These are phyloP conservation scores for Vanessa atalanta DNA, from an alignment of 1,140 invertebrate genomes.

Conservation along the genomic window DNA sequence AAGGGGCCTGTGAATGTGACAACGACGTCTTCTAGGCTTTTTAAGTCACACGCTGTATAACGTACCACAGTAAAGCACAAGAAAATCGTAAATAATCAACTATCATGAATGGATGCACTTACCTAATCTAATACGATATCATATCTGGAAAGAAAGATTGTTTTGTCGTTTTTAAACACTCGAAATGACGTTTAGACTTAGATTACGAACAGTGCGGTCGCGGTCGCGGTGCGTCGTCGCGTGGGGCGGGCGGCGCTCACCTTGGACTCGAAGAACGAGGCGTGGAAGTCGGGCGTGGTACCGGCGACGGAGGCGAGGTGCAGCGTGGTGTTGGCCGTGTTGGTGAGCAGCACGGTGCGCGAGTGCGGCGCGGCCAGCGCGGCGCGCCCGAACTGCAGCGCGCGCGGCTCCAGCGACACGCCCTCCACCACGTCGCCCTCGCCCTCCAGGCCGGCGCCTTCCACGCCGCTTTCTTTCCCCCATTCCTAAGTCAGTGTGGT, in stretches of 20 bases:
- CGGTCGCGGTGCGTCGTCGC: neutral
- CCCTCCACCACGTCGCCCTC: constrained; percentile 40
- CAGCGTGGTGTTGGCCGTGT: constrained; percentile 66
- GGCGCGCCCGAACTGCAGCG: constrained; percentile 54
- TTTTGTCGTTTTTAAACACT: constrained; percentile 24
- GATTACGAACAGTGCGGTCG: neutral
- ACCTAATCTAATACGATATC: constrained; percentile 28
- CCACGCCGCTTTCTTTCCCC: constrained; percentile 47
- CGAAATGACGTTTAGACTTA: neutral
- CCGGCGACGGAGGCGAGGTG: constrained; percentile 72
- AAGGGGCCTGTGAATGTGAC: neutral
- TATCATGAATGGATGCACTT: constrained; percentile 24
- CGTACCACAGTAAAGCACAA: neutral
- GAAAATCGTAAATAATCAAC: neutral
- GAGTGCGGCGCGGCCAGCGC: constrained; percentile 59
- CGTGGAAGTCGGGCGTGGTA: constrained; percentile 73
- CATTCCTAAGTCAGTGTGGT: constrained; percentile 56
- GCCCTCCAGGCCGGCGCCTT: constrained; percentile 39
- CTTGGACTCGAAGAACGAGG: constrained; percentile 75
- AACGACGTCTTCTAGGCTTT: neutral
- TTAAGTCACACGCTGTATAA: neutral
- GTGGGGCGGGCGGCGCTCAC: constrained; percentile 37
- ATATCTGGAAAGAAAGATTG: constrained; percentile 32
- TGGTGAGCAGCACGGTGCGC: constrained; percentile 63
- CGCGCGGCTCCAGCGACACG: constrained; percentile 52